Base-by-base conservation (phyloP, 2,888 invertebrate genomes). In the Tineola bisselliella region DNA sequence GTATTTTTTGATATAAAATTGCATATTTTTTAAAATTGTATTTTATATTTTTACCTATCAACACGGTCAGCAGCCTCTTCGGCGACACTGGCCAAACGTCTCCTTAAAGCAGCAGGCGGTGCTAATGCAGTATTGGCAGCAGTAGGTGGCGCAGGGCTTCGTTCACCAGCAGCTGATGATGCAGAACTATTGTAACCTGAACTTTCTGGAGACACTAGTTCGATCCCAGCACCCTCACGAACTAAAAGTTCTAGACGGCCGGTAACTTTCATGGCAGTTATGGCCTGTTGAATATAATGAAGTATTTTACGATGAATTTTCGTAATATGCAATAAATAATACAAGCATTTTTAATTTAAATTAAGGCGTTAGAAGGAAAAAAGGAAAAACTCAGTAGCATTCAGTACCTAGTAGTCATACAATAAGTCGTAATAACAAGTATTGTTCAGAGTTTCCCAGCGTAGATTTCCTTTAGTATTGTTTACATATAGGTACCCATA, bases 181-280 rank as follows among this genome's bases (percentile, higher is more conserved):
- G 93, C 93, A 0, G 93, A 94, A 70, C 93, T 93, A 72, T 94
- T 94, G 81, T 94, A 94, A 8, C 94, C 94, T 62, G 93, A 93
- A 58, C 93, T 93, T 78, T 94, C 94, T 8, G 93, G 93, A 0
- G 94, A 93, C 69, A 94, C 93, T 44, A 94, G 82, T 74, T 94
- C 94, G 8, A 91, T 89, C 54, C 94, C 95, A 0, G 92, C 93
- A 5, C 92, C 92, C 71, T 94, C 94, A 57, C 93, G 89, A 30
- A 96, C 89, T 17, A 92, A 78, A 70, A 96, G 88, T 69, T 94
- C 93, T 62, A 96, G 87, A 38, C 93, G 91, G 56, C 92, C 91
- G 62, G 91, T 90, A 56, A 91, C 90, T 77, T 95, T 95, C 90
- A 96, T 91, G 31, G 93, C 90, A 63, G 92, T 90, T 66, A 95